phyloP scores from a whole-genome alignment of 1,140 invertebrate species.

The roundworm (Caenorhabditis elegans) region DNA sequence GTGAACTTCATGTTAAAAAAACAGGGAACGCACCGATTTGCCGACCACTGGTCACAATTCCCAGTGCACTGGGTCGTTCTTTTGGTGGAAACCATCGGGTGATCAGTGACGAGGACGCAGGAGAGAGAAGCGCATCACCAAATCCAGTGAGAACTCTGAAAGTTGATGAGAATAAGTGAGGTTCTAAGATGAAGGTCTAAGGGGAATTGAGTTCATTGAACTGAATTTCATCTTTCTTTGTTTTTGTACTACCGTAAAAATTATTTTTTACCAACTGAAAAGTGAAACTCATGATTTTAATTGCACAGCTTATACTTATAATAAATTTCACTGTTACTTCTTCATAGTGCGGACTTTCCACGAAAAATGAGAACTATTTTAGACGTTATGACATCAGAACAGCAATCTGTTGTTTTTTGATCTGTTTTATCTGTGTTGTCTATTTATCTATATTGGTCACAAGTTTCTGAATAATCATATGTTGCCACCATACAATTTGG shows the following conservation, averaged over 20 bases:
- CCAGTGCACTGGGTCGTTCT: conserved; percentile 63
- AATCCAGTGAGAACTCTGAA: conserved; percentile 62
- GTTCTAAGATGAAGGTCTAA: too few species aligned
- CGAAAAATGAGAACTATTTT: too few species aligned
- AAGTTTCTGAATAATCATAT: conserved; percentile 14
- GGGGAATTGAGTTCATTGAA: too few species aligned
- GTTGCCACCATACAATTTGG: not conserved
- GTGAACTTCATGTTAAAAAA: not conserved
- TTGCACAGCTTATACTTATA: too few species aligned
- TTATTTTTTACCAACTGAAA: too few species aligned
- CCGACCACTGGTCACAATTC: conserved; percentile 62
- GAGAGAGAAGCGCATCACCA: conserved; percentile 61
- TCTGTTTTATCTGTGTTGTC: not conserved
- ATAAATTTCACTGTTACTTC: too few species aligned
- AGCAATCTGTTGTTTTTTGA: not conserved
- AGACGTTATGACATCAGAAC: not conserved
- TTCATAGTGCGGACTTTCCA: too few species aligned
- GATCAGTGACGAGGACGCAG: conserved; percentile 59
- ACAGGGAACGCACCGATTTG: conserved; percentile 56
- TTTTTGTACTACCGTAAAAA: too few species aligned
- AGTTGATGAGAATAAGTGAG: too few species aligned
- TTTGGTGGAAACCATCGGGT: conserved; percentile 66
- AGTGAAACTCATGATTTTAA: too few species aligned
- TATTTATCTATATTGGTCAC: conserved; percentile 8
- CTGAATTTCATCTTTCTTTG: too few species aligned